Conservation (phyloP, 2,797 vertebrate genomes). For the Sternarchorhynchus goeldii region DNA sequence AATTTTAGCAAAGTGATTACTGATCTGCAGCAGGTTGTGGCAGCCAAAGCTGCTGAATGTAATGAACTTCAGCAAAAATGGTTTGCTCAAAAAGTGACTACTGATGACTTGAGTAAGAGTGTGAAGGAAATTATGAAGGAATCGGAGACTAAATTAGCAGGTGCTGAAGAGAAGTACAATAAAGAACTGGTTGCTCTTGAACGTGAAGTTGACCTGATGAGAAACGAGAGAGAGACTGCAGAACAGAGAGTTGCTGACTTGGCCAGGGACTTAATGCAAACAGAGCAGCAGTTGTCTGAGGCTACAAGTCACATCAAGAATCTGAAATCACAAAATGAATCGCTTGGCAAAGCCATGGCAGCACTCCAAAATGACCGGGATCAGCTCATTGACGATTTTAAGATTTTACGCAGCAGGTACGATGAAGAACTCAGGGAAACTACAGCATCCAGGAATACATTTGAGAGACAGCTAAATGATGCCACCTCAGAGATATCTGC, state of each 20-base stretch:
- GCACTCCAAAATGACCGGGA: constrained; percentile 85
- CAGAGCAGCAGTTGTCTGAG: constrained; percentile 68
- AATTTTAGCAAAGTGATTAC: constrained; percentile 68
- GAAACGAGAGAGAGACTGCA: constrained; percentile 65
- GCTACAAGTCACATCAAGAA: constrained; percentile 69
- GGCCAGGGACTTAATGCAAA: constrained; percentile 60
- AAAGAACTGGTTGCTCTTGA: constrained; percentile 57
- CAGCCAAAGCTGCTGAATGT: constrained; percentile 72
- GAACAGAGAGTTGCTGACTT: constrained; percentile 69
- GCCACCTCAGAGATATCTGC: constrained; percentile 69
- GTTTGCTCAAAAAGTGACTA: constrained; percentile 48
- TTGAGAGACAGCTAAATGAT: constrained; percentile 68
- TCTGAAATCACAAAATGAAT: constrained; percentile 76
- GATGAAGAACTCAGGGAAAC: constrained; percentile 73
- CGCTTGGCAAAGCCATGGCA: constrained; percentile 83
- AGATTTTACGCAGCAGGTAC: constrained; percentile 74
- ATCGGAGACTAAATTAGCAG: constrained; percentile 60
- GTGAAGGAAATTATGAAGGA: constrained; percentile 64
- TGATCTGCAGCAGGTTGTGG: constrained; percentile 70
- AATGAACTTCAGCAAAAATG: constrained; percentile 74
- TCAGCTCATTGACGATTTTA: constrained; percentile 82
- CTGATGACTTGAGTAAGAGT: constrained; percentile 64
- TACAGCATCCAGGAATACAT: constrained; percentile 67
- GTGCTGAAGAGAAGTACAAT: constrained; percentile 67
- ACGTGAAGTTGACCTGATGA: constrained; percentile 63